Conservation (phyloP, 1,140 invertebrate genomes). For the Octopus bimaculoides region DNA sequence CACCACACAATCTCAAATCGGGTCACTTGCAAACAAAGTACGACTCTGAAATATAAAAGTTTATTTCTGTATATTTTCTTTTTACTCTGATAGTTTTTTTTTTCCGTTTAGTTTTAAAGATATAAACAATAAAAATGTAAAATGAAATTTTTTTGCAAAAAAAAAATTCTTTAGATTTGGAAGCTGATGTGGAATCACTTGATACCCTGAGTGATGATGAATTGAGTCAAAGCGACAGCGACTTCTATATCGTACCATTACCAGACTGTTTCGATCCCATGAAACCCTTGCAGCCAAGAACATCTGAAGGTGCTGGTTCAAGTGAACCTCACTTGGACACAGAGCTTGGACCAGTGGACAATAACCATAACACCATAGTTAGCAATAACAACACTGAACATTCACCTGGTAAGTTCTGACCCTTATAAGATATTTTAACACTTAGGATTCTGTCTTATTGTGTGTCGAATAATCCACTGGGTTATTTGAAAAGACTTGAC, state of each 20-base stretch:
- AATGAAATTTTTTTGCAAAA: background rate
- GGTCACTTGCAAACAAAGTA: too few species aligned
- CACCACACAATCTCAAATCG: too few species aligned
- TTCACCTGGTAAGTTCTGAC: too few species aligned
- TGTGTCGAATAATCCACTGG: too few species aligned
- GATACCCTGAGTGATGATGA: constrained; percentile 30
- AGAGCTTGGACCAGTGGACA: constrained; percentile 19
- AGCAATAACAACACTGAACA: too few species aligned
- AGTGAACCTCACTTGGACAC: constrained; percentile 15
- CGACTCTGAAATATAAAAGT: background rate
- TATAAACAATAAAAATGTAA: background rate
- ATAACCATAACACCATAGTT: constrained; percentile 25
- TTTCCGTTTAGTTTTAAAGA: background rate
- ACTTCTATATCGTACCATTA: constrained; percentile 53
- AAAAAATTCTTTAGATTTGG: constrained; percentile 22
- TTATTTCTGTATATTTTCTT: background rate
- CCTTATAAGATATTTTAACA: too few species aligned
- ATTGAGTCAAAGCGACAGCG: constrained; percentile 29
- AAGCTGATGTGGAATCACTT: constrained; percentile 36
- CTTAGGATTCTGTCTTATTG: too few species aligned
- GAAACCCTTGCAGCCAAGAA: constrained; percentile 27
- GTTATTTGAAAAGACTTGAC: too few species aligned
- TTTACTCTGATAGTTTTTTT: background rate
- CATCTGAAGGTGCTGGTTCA: constrained; percentile 11
- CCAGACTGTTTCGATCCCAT: constrained; percentile 50